Percentiles rank a stretch among this genome's conserved stretches.
Conservation (phyloP, 2,113 vertebrate genomes). For the Microcebus ravelobensis region DNA sequence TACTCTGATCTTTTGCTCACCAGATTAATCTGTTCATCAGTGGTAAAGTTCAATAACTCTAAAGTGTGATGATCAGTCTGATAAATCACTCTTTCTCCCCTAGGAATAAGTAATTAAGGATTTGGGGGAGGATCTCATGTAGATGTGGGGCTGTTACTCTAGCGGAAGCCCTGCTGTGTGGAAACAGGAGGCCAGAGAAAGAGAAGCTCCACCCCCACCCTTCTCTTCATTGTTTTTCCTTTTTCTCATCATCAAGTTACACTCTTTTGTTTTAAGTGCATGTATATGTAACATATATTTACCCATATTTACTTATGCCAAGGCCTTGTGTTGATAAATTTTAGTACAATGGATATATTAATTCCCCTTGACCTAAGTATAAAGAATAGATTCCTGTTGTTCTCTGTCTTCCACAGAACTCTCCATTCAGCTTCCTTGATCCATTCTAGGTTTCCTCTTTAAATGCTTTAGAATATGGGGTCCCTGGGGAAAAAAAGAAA, state of each 20-base stretch:
- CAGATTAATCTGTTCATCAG: constrained; percentile 28
- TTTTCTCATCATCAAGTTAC: background rate
- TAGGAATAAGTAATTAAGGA: background rate
- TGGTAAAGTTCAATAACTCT: background rate
- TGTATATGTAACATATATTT: background rate
- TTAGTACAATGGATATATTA: background rate
- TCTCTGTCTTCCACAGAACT: background rate
- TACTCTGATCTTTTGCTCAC: background rate
- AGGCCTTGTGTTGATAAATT: background rate
- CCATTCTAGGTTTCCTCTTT: background rate
- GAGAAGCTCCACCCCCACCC: background rate
- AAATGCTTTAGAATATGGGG: background rate
- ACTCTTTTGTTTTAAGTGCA: background rate
- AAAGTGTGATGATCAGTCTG: background rate
- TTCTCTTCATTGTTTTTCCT: background rate
- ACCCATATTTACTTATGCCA: background rate
- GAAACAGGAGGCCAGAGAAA: background rate
- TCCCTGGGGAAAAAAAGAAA: background rate
- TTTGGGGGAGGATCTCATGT: background rate
- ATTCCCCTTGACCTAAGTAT: background rate
- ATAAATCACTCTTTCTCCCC: background rate
- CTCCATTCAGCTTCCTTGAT: background rate
- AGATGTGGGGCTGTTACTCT: background rate
- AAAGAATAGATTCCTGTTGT: background rate
- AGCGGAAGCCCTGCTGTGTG: background rate